Evolutionary conservation across 2,797 vertebrate genomes (phyloP).

Genomic region (Triplophysa yarkandensis): DNA sequence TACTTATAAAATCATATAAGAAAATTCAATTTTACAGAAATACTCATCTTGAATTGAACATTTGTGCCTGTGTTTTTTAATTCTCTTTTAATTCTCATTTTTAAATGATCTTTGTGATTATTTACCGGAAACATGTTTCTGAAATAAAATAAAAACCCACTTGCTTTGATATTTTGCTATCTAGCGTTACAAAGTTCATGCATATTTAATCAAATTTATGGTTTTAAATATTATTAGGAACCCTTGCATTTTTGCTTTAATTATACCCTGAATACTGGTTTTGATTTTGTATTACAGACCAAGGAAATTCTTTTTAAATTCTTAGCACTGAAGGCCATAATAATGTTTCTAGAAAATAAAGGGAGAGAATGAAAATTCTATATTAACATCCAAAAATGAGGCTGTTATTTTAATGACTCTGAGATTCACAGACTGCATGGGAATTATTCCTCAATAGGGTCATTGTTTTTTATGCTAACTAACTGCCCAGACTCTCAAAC

Average conservation of each 20-base stretch:
- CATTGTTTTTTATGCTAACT: slow-evolving; percentile 21
- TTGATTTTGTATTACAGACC: neutral
- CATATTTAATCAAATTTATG: neutral
- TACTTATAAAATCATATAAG: too few relatives aligned
- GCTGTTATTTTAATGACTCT: slow-evolving; percentile 20
- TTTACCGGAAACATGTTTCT: neutral
- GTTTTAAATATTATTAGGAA: neutral
- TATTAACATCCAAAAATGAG: neutral
- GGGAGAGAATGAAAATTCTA: slow-evolving; percentile 8
- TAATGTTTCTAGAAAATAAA: neutral
- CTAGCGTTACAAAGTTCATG: neutral
- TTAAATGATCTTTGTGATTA: neutral
- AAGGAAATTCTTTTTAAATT: neutral
- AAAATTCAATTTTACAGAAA: too few relatives aligned
- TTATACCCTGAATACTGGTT: neutral
- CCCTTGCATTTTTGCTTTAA: neutral
- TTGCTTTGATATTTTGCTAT: neutral
- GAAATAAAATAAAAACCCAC: neutral
- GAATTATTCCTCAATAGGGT: neutral
- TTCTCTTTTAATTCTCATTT: too few relatives aligned
- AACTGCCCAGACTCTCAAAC: neutral
- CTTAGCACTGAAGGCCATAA: neutral
- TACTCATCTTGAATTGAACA: too few relatives aligned
- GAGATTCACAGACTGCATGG: neutral
- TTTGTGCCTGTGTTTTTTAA: too few relatives aligned